Evolutionary conservation across 2,888 invertebrate species (phyloP).

Genomic region (Dryobotodes eremita): DNA sequence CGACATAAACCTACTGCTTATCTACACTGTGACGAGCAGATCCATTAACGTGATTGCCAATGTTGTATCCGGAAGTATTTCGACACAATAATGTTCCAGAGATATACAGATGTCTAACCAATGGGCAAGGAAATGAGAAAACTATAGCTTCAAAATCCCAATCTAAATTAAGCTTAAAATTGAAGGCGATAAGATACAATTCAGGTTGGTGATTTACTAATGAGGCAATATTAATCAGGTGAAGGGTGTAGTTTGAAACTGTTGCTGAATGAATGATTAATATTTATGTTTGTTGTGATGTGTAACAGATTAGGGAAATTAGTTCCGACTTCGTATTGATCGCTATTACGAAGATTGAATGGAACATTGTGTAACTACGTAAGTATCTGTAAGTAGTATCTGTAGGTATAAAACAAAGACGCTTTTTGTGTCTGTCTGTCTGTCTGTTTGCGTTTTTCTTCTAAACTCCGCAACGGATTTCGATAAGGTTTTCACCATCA

Average conservation of each 20-base stretch:
- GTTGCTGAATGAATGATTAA: constrained; percentile 44
- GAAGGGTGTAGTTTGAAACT: constrained; percentile 38
- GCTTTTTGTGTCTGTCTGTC: not conserved
- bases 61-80: constrained; percentile 55
- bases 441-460: not conserved
- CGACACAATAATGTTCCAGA: constrained; percentile 55
- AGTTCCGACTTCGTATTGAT: constrained; percentile 25
- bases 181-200: not conserved
- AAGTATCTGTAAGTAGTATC: no score
- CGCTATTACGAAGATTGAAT: constrained; percentile 28
- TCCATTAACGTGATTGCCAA: constrained; percentile 65
- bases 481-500: no score
- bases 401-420: not conserved
- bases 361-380: not conserved
- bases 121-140: constrained; percentile 46
- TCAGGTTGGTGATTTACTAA: constrained; percentile 15
- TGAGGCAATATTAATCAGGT: constrained; percentile 51
- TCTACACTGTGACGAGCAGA: no score
- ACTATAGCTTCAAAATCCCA: constrained; percentile 21
- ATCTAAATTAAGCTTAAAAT: constrained; percentile 40
- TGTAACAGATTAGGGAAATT: constrained; percentile 27
- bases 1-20: constrained; percentile 23
- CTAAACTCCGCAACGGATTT: no score
- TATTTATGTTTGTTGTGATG: constrained; percentile 44
- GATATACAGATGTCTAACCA: constrained; percentile 54